These are phyloP conservation scores for Phenganax marumi DNA, from an alignment of 92 coral and sea anemone genomes.

Conservation along the genomic window DNA sequence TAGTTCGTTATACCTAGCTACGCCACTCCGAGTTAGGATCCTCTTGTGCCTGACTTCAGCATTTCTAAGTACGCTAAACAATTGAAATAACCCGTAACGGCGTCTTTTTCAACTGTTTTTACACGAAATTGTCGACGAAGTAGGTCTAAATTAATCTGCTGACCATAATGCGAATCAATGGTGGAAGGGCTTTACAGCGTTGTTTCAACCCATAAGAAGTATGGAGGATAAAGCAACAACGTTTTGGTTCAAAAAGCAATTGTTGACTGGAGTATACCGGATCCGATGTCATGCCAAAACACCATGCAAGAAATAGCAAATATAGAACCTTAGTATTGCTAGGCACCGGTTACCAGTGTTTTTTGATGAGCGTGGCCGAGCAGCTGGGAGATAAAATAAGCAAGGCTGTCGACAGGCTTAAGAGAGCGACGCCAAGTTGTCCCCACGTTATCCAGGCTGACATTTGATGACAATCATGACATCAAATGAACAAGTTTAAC, in stretches of 20 bases:
- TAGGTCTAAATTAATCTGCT: no score
- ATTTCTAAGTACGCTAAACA: no score
- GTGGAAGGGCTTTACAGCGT: background rate
- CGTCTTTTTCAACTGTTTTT: no score
- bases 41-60: no score
- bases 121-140: no score
- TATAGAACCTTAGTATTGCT: background rate
- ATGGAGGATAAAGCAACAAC: background rate
- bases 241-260: background rate
- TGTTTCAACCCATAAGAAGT: background rate
- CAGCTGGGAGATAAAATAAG: background rate
- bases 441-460: conserved; percentile 10
- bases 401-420: background rate
- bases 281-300: background rate
- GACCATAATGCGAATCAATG: background rate
- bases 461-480: background rate
- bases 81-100: no score
- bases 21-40: no score
- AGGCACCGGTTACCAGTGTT: background rate
- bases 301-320: background rate
- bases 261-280: conserved; percentile 17
- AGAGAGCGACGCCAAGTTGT: background rate
- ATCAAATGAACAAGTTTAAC: background rate
- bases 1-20: no score
- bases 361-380: background rate